Evolutionary conservation across 1,140 invertebrate genomes (phyloP).

Genomic region (Ostrea denselamellosa): DNA sequence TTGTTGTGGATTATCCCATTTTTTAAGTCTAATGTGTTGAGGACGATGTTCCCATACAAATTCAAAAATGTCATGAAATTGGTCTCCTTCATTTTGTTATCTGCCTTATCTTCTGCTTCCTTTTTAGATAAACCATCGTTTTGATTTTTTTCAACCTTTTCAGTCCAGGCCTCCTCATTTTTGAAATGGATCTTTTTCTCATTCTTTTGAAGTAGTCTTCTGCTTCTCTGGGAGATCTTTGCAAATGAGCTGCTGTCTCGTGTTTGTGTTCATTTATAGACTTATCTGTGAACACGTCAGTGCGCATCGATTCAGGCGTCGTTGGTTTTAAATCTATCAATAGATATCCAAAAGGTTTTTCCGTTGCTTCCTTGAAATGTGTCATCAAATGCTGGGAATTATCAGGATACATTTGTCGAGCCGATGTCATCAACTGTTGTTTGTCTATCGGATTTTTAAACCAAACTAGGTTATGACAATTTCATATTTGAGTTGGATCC

Average conservation of each 20-base stretch:
- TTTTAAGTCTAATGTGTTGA: no score
- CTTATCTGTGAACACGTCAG: neutral
- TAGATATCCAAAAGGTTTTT: neutral
- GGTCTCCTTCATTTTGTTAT: neutral
- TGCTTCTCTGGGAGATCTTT: no score
- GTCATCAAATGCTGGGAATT: neutral
- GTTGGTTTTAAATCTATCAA: conserved; percentile 35
- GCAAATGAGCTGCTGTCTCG: no score
- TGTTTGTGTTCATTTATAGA: no score
- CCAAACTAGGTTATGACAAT: conserved; percentile 49
- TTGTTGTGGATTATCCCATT: no score
- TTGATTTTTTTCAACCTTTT: neutral
- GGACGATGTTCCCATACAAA: no score
- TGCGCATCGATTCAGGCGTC: neutral
- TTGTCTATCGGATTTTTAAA: conserved; percentile 52
- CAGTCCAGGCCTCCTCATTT: neutral
- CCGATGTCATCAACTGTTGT: conserved; percentile 28
- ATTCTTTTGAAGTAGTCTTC: neutral
- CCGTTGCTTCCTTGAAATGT: neutral
- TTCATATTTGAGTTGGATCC: conserved; percentile 41
- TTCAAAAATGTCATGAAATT: neutral
- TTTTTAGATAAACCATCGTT: neutral
- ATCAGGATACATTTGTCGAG: conserved; percentile 47
- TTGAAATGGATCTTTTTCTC: neutral
- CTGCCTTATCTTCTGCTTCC: neutral